These are phyloP conservation scores for Bothrops jararaca DNA, from an alignment of 2,113 vertebrate genomes.

Conservation along the genomic window DNA sequence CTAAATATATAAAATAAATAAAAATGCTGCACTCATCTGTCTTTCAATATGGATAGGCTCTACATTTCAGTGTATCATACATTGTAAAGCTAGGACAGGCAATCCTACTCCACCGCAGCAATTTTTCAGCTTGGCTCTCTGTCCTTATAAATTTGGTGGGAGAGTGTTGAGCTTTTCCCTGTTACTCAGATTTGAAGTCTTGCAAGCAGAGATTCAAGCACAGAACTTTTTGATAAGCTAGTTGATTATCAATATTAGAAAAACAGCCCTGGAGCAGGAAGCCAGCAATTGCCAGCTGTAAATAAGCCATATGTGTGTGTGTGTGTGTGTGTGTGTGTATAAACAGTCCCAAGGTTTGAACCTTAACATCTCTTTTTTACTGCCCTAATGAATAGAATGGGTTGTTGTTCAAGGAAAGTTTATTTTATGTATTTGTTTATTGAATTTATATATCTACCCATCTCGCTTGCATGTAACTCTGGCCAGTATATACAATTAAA, in stretches of 20 bases:
- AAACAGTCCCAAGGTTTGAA: not conserved
- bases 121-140: not conserved
- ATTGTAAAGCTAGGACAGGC: not conserved
- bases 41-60: not conserved
- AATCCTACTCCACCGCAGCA: not conserved
- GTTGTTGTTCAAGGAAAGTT: not conserved
- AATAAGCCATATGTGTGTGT: not conserved
- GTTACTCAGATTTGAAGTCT: not conserved
- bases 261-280: not conserved
- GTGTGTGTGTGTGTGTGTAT: rapidly evolving
- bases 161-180: not conserved
- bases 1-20: not conserved
- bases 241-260: not conserved
- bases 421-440: not conserved
- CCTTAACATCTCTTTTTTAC: not conserved
- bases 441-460: not conserved
- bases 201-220: not conserved
- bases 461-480: not conserved
- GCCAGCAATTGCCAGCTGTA: not conserved
- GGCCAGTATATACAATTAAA: not conserved
- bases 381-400: not conserved
- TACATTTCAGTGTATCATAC: not conserved
- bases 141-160: not conserved
- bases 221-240: not conserved
- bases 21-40: not conserved